Base-by-base conservation (phyloP, 2,113 vertebrate genomes). In the Entomyzon cyanotis region DNA sequence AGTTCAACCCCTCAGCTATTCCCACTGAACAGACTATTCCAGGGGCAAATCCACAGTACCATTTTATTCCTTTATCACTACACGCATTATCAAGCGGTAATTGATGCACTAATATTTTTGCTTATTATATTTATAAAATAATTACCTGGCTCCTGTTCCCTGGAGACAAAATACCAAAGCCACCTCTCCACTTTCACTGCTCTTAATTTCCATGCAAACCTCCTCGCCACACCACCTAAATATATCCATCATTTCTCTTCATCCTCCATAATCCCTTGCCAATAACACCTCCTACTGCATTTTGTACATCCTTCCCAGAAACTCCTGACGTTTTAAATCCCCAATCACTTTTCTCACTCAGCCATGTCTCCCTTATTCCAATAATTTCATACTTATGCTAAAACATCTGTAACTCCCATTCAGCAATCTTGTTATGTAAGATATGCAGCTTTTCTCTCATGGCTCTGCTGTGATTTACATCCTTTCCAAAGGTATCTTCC, bases 391-490 rank as follows among this genome's bases (percentile, higher is more conserved):
- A 59, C 83, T 94, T 89, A 73, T 47, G 70, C 41, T 94, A 52
- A 91, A 84, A 75, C 84, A 87, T 85, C 60, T 93, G 91, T 89
- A 96, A 87, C 78, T 89, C 74, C 41, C 63, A 80, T 84, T 95
- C 91, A 94, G 77, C 86, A 76, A 41, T 65, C 65, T 84, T 50
- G 30, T 76, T 64, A 12, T 16, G 1, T 22, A 63, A 87, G 53
- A 68, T 30, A 46, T 46, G 53, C 84, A 85, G 96, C 58, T 95
- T 94, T 91, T 42, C 69, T 25, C n/a, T 87, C 82, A 46, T 7
- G 58, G 84, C 53, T 64, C 77, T 89, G 46, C 77, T 87, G 58
- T 93, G 91, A 95, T 95, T 95, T 85, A 82, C 78, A 65, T 50
- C 83, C 84, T 89, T 68, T 62, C 53, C 60, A 56, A 50, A 85